Evolutionary conservation across 2,797 vertebrate genomes (phyloP).

Genomic region (Saxicola maurus): DNA sequence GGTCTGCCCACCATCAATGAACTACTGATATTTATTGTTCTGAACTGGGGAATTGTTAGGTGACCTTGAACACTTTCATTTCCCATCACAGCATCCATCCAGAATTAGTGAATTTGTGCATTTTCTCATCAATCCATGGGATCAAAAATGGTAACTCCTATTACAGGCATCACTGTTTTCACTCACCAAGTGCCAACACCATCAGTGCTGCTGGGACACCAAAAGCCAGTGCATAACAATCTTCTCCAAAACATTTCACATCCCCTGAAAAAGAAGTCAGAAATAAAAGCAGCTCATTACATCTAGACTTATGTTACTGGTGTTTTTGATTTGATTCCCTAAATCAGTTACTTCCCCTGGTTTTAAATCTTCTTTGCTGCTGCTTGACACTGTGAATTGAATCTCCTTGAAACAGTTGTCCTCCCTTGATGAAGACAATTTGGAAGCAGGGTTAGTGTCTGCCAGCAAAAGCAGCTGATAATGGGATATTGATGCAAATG

Average conservation of each 20-base stretch:
- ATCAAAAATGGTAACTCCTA: not conserved
- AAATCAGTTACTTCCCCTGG: not conserved
- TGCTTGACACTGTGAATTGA: conserved; percentile 27
- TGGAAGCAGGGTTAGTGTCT: conserved; percentile 15
- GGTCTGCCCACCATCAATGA: not conserved
- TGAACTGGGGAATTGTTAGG: not conserved
- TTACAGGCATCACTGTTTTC: not conserved
- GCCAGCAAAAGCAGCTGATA: conserved; percentile 28
- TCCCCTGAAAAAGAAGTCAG: conserved; percentile 76
- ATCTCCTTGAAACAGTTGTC: conserved; percentile 40
- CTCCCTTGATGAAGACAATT: conserved; percentile 29
- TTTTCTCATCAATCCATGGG: not conserved
- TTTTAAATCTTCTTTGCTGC: conserved; percentile 11
- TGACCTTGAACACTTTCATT: not conserved
- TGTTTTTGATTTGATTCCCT: not conserved
- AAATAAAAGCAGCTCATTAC: conserved; percentile 32
- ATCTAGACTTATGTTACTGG: not conserved
- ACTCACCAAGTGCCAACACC: conserved; percentile 88
- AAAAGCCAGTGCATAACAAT: conserved; percentile 94
- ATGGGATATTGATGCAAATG: conserved; percentile 29
- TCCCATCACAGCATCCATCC: not conserved
- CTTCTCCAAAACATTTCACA: conserved; percentile 89
- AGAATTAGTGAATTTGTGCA: not conserved
- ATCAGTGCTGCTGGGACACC: conserved; percentile 91
- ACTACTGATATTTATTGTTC: not conserved